phyloP scores from a whole-genome alignment of 64 coral and sea anemone genomes.

The Actinia equina region DNA sequence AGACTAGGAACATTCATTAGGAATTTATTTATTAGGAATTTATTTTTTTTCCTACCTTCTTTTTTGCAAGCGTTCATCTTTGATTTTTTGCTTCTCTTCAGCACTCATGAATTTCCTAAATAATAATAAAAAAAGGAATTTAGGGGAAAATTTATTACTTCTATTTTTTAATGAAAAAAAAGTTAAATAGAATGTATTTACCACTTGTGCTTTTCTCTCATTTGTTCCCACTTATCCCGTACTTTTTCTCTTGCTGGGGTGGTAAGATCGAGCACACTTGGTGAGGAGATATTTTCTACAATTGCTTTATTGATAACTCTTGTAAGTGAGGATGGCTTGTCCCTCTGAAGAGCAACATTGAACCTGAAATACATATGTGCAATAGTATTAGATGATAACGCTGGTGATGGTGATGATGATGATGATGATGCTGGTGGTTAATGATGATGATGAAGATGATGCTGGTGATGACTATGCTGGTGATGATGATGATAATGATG shows the following conservation, averaged over 20 bases:
- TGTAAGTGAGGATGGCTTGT: constrained; percentile 10
- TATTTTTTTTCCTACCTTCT: background rate
- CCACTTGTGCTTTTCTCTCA: constrained; percentile 41
- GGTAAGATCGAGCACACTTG: constrained; percentile 11
- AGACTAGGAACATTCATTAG: too few species aligned
- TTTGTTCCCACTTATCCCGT: constrained; percentile 10
- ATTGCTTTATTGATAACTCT: constrained; percentile 20
- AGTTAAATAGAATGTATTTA: background rate
- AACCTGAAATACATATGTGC: constrained; percentile 13
- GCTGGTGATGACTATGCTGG: too few species aligned
- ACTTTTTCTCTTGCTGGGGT: constrained; percentile 19
- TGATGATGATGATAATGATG: too few species aligned
- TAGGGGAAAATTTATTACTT: background rate
- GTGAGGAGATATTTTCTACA: constrained; percentile 27
- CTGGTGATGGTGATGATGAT: background rate
- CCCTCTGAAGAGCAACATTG: constrained; percentile 26
- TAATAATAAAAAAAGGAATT: background rate
- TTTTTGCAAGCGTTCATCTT: background rate
- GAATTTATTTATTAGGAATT: background rate
- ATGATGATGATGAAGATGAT: too few species aligned
- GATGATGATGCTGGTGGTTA: too few species aligned
- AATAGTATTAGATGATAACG: background rate
- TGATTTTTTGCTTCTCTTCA: constrained; percentile 26
- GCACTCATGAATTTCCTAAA: constrained; percentile 16
- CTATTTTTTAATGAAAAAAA: background rate